These are phyloP conservation scores for Hypsibius dujardini DNA, from an alignment of 1,140 invertebrate species.

Conservation along the genomic window DNA sequence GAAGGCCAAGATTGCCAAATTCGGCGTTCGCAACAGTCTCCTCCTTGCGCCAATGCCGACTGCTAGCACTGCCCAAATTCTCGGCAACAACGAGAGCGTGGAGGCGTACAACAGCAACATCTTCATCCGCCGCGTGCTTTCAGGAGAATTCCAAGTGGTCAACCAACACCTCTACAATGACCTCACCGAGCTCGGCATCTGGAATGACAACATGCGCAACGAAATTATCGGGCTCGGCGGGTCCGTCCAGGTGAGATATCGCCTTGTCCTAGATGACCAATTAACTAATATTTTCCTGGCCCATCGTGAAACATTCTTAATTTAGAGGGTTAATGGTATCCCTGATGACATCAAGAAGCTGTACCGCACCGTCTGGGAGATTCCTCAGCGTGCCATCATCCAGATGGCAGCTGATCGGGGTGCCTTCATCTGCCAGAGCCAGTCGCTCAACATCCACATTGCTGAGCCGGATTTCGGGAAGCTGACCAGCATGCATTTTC, in stretches of 20 bases:
- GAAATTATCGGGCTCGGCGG: constrained; percentile 73
- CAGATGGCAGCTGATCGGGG: constrained; percentile 95
- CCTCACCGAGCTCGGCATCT: constrained; percentile 68
- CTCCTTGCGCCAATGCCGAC: constrained; percentile 96
- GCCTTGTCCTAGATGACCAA: too few relatives aligned
- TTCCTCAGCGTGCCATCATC: constrained; percentile 77
- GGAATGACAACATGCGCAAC: constrained; percentile 94
- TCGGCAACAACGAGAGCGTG: constrained; percentile 96
- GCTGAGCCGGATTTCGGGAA: constrained; percentile 80
- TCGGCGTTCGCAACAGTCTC: constrained; percentile 84
- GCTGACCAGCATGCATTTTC: constrained; percentile 93
- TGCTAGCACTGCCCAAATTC: constrained; percentile 93
- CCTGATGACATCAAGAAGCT: constrained; percentile 70
- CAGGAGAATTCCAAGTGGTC: constrained; percentile 73
- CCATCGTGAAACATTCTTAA: constrained; percentile 23
- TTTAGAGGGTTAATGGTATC: constrained; percentile 61
- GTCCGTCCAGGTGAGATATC: constrained; percentile 54
- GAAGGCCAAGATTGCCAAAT: constrained; percentile 64
- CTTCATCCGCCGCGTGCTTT: constrained; percentile 77
- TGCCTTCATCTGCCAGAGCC: constrained; percentile 95
- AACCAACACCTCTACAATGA: constrained; percentile 90
- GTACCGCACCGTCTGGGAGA: constrained; percentile 98
- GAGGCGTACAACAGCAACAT: constrained; percentile 97
- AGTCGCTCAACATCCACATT: constrained; percentile 90
- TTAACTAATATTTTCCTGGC: neutral